Percentiles rank a stretch among this genome's conserved stretches.
Conservation (phyloP, 2,113 vertebrate genomes). For the Vulpes ferrilata region DNA sequence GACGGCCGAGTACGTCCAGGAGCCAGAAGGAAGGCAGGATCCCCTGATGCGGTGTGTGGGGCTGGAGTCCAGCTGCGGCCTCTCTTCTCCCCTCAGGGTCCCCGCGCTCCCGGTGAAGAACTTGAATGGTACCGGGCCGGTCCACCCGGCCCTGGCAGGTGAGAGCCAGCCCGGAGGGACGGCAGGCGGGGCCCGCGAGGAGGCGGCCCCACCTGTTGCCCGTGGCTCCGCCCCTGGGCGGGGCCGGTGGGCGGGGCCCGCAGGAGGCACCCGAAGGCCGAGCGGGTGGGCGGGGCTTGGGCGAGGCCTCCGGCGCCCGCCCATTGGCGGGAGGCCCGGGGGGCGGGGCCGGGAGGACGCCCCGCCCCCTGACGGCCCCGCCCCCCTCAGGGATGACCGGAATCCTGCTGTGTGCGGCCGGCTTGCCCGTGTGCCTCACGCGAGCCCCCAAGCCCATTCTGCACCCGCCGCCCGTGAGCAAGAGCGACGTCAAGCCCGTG, state of each 20-base stretch:
- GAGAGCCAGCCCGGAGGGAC: background rate
- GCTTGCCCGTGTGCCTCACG: constrained; percentile 96
- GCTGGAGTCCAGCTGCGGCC: background rate
- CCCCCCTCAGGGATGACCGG: constrained; percentile 95
- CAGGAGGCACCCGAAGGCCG: too few species aligned
- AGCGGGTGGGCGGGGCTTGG: background rate
- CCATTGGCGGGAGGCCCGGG: accelerated
- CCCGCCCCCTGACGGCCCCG: background rate
- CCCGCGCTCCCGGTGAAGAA: constrained; percentile 98
- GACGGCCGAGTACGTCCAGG: background rate
- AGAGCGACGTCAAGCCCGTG: constrained; percentile 97
- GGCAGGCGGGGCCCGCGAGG: background rate
- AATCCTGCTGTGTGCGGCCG: constrained; percentile 97
- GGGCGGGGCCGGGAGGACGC: background rate
- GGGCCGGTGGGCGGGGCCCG: background rate
- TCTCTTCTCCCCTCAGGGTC: constrained; percentile 87
- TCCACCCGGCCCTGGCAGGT: constrained; percentile 98
- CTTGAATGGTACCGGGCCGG: constrained; percentile 94
- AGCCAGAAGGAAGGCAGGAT: background rate
- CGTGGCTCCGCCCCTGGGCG: background rate
- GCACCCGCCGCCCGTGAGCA: constrained; percentile 96
- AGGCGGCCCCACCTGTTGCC: background rate
- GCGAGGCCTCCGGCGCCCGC: accelerated
- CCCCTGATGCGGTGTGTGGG: background rate
- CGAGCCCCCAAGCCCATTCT: constrained; percentile 97